Evolutionary conservation across 1,140 invertebrate genomes (phyloP).

Genomic region (Orius insidiosus): DNA sequence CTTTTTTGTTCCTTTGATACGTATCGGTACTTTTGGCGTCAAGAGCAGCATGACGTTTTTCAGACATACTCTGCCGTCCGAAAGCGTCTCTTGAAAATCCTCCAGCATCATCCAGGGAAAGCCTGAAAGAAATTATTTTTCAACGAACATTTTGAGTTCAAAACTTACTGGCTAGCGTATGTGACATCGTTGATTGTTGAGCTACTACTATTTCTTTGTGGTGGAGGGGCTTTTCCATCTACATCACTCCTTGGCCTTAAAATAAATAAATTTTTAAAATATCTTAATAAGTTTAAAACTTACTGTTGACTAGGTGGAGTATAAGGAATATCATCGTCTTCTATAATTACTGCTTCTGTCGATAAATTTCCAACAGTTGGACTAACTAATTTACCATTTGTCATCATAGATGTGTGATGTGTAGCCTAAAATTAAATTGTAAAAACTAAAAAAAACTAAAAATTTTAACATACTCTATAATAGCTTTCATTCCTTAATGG

Average conservation of each 20-base stretch:
- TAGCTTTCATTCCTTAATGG: constrained; percentile 67
- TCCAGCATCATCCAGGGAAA: constrained; percentile 50
- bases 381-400: constrained; percentile 25
- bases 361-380: constrained; percentile 33
- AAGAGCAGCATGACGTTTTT: constrained; percentile 83
- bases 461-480: constrained; percentile 32
- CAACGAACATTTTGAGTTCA: not conserved
- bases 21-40: constrained; percentile 91
- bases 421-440: constrained; percentile 28
- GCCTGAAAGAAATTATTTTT: constrained; percentile 25
- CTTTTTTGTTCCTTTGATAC: constrained; percentile 82
- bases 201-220: constrained; percentile 19
- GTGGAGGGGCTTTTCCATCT: constrained; percentile 4
- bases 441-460: not conserved
- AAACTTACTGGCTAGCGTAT: constrained; percentile 48
- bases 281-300: not conserved
- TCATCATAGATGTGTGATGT: constrained; percentile 34
- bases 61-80: constrained; percentile 90
- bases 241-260: constrained; percentile 4
- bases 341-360: constrained; percentile 45
- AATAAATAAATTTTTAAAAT: not conserved
- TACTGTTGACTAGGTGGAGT: constrained; percentile 1
- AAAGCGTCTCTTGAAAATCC: constrained; percentile 76
- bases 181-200: constrained; percentile 35
- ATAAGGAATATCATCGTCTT: constrained; percentile 42